phyloP scores from a whole-genome alignment of 1,140 invertebrate genomes.

The Cotesia chilonis region DNA sequence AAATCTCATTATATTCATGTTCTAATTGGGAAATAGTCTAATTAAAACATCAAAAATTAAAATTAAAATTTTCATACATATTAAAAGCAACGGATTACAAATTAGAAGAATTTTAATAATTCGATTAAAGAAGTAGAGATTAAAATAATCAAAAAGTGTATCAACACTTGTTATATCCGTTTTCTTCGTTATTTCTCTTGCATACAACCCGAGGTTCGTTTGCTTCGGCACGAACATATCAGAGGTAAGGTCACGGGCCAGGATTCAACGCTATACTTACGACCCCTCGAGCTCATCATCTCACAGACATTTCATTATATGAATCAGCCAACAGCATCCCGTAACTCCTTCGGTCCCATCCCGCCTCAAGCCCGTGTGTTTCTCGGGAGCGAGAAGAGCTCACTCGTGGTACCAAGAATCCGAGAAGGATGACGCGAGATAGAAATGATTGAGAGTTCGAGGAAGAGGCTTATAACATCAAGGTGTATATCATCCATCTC shows the following conservation, averaged over 20 bases:
- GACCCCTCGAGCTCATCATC: slow-evolving; percentile 58
- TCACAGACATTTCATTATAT: slow-evolving; percentile 63
- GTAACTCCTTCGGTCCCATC: slow-evolving; percentile 16
- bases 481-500: slow-evolving; percentile 46
- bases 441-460: not conserved
- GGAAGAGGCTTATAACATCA: slow-evolving; percentile 34
- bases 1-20: not conserved
- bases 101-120: not conserved
- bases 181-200: slow-evolving; percentile 18
- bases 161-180: slow-evolving; percentile 14
- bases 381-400: not conserved
- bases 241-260: slow-evolving; percentile 57
- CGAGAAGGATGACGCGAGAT: not conserved
- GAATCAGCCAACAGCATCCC: slow-evolving; percentile 56
- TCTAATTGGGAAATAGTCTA: too few relatives aligned
- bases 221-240: slow-evolving; percentile 38
- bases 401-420: not conserved
- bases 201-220: not conserved
- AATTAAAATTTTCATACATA: too few relatives aligned
- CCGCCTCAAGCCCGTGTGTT: not conserved
- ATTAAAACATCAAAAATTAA: not conserved
- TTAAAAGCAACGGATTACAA: not conserved
- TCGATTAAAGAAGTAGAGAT: not conserved
- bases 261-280: slow-evolving; percentile 61
- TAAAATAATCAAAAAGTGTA: slow-evolving; percentile 10